These are phyloP conservation scores for Drosophila littoralis DNA, from an alignment of 1,140 invertebrate species.

Conservation along the genomic window DNA sequence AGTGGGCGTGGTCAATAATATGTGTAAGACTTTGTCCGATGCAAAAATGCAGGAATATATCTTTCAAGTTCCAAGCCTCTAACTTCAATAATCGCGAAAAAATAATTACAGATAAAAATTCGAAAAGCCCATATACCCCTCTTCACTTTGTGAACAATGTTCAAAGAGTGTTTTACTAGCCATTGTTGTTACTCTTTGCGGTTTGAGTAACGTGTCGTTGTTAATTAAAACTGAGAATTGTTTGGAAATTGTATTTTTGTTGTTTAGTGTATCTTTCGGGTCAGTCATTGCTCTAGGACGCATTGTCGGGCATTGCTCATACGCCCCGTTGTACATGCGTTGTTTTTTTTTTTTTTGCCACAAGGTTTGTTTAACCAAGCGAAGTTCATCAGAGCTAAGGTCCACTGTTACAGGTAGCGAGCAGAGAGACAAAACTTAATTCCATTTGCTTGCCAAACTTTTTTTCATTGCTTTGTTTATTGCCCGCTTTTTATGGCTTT, in stretches of 20 bases:
- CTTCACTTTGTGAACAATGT: not conserved
- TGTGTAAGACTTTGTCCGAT: too few relatives aligned
- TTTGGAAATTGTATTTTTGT: slow-evolving; percentile 15
- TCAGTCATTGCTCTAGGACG: slow-evolving; percentile 33
- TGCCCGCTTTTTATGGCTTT: slow-evolving; percentile 44
- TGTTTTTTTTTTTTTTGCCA: not conserved
- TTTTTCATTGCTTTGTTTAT: slow-evolving; percentile 35
- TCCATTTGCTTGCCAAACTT: slow-evolving; percentile 42
- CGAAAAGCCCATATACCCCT: not conserved
- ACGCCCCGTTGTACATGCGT: slow-evolving; percentile 7
- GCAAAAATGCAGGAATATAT: too few relatives aligned
- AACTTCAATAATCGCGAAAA: too few relatives aligned
- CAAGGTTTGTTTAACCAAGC: slow-evolving; percentile 18
- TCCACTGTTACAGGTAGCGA: slow-evolving; percentile 25
- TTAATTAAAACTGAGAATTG: slow-evolving; percentile 61
- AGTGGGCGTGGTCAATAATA: too few relatives aligned
- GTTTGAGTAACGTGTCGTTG: slow-evolving; percentile 48
- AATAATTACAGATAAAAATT: too few relatives aligned
- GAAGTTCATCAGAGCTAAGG: not conserved
- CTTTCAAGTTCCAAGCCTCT: too few relatives aligned
- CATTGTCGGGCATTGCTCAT: slow-evolving; percentile 12
- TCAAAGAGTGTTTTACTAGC: not conserved
- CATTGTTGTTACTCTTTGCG: slow-evolving; percentile 8
- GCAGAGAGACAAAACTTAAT: slow-evolving; percentile 21
- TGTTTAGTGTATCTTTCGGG: slow-evolving; percentile 11